A percentile compares a stretch with the other conserved stretches of the same genome.
Evolutionary conservation across 1,140 invertebrate genomes (phyloP).

Genomic region (Paralvinella palmiformis): DNA sequence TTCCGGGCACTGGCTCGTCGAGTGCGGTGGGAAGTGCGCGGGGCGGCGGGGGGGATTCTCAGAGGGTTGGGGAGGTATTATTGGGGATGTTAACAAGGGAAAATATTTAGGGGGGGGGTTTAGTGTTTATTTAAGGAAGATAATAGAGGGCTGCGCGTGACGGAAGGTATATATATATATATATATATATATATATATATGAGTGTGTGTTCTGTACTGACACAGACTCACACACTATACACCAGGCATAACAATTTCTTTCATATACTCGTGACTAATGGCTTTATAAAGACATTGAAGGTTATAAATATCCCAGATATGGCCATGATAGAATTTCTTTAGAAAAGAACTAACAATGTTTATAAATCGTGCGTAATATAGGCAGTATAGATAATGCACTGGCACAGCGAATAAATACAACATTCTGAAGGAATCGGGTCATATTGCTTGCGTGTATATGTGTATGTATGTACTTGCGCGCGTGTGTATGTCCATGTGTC

Average conservation of each 20-base stretch:
- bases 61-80: too few relatives aligned
- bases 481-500: neutral
- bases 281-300: neutral
- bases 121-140: too few relatives aligned
- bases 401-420: neutral
- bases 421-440: neutral
- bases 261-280: neutral
- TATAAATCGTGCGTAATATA: neutral
- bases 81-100: too few relatives aligned
- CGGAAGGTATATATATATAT: too few relatives aligned
- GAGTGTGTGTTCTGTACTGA: too few relatives aligned
- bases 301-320: neutral
- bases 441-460: neutral
- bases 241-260: neutral
- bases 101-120: too few relatives aligned
- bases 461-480: neutral
- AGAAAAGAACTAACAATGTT: neutral
- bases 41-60: too few relatives aligned
- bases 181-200: too few relatives aligned
- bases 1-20: too few relatives aligned
- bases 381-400: neutral
- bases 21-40: too few relatives aligned
- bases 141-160: too few relatives aligned
- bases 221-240: neutral
- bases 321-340: neutral